Percentiles rank a stretch among this genome's conserved stretches.
These are phyloP conservation scores for Elgaria multicarinata DNA, from an alignment of 2,113 vertebrate species.

Conservation along the genomic window DNA sequence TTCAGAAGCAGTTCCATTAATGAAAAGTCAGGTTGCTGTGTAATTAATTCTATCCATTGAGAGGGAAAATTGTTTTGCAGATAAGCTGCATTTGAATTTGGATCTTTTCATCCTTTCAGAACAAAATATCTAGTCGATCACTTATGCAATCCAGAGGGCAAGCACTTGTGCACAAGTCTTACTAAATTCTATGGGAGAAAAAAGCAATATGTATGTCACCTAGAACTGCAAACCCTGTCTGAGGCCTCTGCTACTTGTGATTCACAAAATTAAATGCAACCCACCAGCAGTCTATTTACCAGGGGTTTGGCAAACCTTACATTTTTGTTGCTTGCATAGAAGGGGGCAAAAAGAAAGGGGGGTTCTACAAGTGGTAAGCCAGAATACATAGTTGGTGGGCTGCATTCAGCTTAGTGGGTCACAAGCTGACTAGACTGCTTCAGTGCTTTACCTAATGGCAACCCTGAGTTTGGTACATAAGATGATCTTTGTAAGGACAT, in stretches of 20 bases:
- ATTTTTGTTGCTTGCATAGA: background rate
- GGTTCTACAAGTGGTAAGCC: no score
- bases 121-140: background rate
- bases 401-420: background rate
- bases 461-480: background rate
- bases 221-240: background rate
- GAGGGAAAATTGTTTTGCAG: background rate
- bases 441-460: background rate
- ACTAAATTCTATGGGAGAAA: background rate
- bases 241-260: background rate
- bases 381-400: background rate
- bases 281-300: background rate
- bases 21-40: background rate
- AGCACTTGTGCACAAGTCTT: background rate
- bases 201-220: background rate
- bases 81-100: background rate
- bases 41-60: background rate
- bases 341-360: background rate
- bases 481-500: background rate
- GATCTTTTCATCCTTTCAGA: background rate
- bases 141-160: background rate
- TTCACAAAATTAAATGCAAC: background rate
- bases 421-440: background rate
- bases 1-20: background rate
- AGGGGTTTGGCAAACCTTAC: background rate